A percentile compares a stretch with the other conserved stretches of the same genome.
Evolutionary conservation across 1,140 invertebrate species (phyloP).

Genomic region (Ruditapes philippinarum): DNA sequence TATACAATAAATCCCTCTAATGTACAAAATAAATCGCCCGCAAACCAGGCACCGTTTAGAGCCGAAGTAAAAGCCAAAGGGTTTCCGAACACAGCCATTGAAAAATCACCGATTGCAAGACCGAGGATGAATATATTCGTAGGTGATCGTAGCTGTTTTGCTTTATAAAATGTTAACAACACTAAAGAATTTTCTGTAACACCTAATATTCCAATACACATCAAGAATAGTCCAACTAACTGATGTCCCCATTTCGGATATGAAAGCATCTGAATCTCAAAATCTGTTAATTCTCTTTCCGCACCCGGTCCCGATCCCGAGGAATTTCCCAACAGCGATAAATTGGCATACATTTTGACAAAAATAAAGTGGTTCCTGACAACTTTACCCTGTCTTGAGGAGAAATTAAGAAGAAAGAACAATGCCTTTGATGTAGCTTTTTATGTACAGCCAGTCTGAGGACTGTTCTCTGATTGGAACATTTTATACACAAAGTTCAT

Average conservation of each 20-base stretch:
- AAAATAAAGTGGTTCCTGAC: too few relatives aligned
- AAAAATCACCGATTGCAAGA: conserved; percentile 73
- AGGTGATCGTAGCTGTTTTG: conserved; percentile 76
- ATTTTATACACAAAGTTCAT: too few relatives aligned
- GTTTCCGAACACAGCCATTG: conserved; percentile 68
- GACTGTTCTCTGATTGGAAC: too few relatives aligned
- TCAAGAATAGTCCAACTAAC: conserved; percentile 58
- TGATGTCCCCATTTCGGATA: conserved; percentile 43
- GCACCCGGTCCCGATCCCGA: not conserved
- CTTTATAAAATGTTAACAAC: conserved; percentile 72
- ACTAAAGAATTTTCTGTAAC: conserved; percentile 65
- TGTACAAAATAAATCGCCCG: conserved; percentile 69
- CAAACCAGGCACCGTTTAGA: conserved; percentile 69
- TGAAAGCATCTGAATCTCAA: conserved; percentile 26
- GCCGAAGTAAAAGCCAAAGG: conserved; percentile 66
- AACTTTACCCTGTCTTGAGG: too few relatives aligned
- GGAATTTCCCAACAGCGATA: not conserved
- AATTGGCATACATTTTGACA: not conserved
- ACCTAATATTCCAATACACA: conserved; percentile 60
- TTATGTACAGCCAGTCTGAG: too few relatives aligned
- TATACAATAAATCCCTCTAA: conserved; percentile 78
- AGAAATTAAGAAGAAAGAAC: too few relatives aligned
- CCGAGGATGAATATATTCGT: conserved; percentile 80
- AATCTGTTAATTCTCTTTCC: not conserved
- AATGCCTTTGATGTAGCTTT: too few relatives aligned